A percentile compares a stretch with the other conserved stretches of the same genome.
Evolutionary conservation across 2,797 vertebrate genomes (phyloP).

Genomic region (Odontamblyopus lacepedii): DNA sequence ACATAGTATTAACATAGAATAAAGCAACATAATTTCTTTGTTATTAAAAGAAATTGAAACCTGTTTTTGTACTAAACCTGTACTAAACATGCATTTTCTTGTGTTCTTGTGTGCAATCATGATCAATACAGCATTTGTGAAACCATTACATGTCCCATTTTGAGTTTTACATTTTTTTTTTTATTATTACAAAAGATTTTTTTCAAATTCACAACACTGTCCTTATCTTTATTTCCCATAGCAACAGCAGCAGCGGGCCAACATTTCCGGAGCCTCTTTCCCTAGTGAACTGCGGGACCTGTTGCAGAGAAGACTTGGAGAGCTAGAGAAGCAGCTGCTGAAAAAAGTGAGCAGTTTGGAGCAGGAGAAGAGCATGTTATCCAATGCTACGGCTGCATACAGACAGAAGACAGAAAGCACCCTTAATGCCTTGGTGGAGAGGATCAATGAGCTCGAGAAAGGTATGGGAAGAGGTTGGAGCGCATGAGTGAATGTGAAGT

Average conservation of each 20-base stretch:
- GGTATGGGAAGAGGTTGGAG: slow-evolving; percentile 67
- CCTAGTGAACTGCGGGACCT: slow-evolving; percentile 89
- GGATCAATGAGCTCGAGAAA: slow-evolving; percentile 93
- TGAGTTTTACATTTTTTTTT: background rate
- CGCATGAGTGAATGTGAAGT: background rate
- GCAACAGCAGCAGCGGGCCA: slow-evolving; percentile 91
- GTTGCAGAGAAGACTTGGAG: slow-evolving; percentile 89
- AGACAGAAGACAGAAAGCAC: slow-evolving; percentile 89
- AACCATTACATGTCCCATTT: background rate
- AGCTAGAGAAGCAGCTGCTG: slow-evolving; percentile 91
- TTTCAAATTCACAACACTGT: background rate
- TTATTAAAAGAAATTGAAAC: background rate
- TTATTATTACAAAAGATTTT: background rate
- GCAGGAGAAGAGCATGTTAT: slow-evolving; percentile 91
- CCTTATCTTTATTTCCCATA: slow-evolving; percentile 17
- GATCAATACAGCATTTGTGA: background rate
- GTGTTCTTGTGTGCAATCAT: background rate
- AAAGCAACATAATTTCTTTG: background rate
- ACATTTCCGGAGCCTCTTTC: slow-evolving; percentile 82
- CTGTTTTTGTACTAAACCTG: background rate
- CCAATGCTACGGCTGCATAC: slow-evolving; percentile 92
- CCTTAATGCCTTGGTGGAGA: slow-evolving; percentile 87
- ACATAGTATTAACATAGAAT: background rate
- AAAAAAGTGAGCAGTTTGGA: slow-evolving; percentile 93
- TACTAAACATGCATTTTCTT: background rate